phyloP scores from a whole-genome alignment of 2,113 vertebrate species.

The Crotalus horridus region DNA sequence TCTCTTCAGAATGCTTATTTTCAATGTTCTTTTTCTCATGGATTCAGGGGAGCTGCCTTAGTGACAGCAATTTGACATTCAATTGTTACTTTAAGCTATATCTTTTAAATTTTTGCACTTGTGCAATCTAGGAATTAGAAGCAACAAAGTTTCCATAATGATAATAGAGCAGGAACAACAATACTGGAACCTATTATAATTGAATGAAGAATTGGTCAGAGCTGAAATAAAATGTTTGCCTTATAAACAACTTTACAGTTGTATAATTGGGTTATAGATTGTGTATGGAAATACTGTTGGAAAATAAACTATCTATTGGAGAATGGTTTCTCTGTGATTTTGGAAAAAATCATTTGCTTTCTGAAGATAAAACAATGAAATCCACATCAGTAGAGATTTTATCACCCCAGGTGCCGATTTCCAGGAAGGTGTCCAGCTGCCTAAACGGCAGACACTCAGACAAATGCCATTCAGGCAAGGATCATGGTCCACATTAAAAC shows the following conservation, averaged over 20 bases:
- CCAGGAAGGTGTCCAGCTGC: background rate
- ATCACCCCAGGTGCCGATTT: background rate
- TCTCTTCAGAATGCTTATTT: slow-evolving; percentile 16
- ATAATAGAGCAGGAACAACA: background rate
- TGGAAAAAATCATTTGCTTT: background rate
- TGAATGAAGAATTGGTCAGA: background rate
- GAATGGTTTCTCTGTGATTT: background rate
- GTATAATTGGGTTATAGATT: background rate
- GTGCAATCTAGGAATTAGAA: background rate
- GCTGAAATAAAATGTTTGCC: background rate
- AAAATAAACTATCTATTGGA: background rate
- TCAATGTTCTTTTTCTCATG: slow-evolving; percentile 1
- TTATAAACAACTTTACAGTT: background rate
- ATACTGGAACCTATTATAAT: background rate
- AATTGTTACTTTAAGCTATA: background rate
- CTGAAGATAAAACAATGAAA: background rate
- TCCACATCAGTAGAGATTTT: background rate
- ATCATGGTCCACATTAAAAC: background rate
- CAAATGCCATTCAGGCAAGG: background rate
- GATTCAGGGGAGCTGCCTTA: background rate
- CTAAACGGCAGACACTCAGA: background rate
- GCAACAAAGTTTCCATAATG: background rate
- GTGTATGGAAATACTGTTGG: background rate
- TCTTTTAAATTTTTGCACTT: background rate
- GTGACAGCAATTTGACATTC: background rate